These are phyloP conservation scores for Zaprionus lineosus DNA, from an alignment of 2,888 invertebrate genomes.

Conservation along the genomic window DNA sequence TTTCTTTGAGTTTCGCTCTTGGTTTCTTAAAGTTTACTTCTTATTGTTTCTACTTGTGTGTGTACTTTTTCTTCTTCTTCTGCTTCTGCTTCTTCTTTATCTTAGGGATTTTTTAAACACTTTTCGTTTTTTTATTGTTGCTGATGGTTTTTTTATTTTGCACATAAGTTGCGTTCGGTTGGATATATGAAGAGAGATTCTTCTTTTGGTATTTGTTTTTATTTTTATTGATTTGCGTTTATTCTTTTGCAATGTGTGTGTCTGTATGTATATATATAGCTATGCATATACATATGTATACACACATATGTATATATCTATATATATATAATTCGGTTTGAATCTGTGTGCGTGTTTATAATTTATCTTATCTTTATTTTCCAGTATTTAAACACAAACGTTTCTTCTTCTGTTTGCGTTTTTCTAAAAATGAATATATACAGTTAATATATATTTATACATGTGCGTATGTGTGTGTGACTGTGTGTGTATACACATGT, in stretches of 20 bases:
- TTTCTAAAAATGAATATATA: slow-evolving; percentile 49
- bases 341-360: slow-evolving; percentile 38
- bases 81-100: slow-evolving; percentile 29
- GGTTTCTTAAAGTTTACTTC: no score
- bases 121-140: slow-evolving; percentile 11
- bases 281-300: neutral
- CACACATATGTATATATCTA: neutral
- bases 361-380: slow-evolving; percentile 71
- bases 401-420: slow-evolving; percentile 33
- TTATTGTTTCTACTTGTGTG: slow-evolving; percentile 25
- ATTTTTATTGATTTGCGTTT: slow-evolving; percentile 1
- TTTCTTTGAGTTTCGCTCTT: no score
- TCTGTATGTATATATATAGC: slow-evolving; percentile 16
- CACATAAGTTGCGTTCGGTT: slow-evolving; percentile 50
- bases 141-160: slow-evolving; percentile 34
- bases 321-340: slow-evolving; percentile 1
- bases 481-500: slow-evolving; percentile 51
- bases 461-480: slow-evolving; percentile 49
- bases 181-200: slow-evolving; percentile 13
- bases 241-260: slow-evolving; percentile 42
- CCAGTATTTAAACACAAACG: slow-evolving; percentile 74
- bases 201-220: slow-evolving; percentile 13
- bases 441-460: no score
- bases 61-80: slow-evolving; percentile 9
- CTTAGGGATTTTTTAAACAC: slow-evolving; percentile 25